phyloP scores from a whole-genome alignment of 2,888 invertebrate species.

The Polymixis lichenea region DNA sequence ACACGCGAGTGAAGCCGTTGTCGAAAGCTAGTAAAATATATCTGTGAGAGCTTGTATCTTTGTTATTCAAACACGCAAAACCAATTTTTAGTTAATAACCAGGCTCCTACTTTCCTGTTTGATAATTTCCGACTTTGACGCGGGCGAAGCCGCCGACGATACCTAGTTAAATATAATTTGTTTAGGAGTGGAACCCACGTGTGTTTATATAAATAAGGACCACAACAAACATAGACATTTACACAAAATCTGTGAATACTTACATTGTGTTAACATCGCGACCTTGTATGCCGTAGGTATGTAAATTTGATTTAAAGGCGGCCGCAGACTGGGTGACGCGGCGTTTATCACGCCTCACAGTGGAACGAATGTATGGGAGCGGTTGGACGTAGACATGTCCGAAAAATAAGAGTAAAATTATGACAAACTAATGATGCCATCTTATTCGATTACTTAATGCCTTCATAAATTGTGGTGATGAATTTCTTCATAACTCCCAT shows the following conservation, averaged over 20 bases:
- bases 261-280: conserved; percentile 57
- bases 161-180: conserved; percentile 11
- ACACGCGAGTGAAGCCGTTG: no score
- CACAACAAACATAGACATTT: conserved; percentile 48
- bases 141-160: background rate
- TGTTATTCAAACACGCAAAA: no score
- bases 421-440: no score
- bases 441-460: no score
- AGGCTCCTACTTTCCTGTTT: background rate
- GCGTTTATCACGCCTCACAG: conserved; percentile 21
- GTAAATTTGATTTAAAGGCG: conserved; percentile 54
- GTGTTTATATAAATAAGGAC: conserved; percentile 36
- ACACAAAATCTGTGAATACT: conserved; percentile 56
- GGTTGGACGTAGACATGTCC: no score
- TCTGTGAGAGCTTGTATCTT: no score
- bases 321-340: conserved; percentile 46
- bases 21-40: no score
- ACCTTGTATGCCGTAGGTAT: conserved; percentile 53
- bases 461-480: no score
- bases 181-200: conserved; percentile 12
- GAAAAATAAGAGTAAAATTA: no score
- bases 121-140: background rate
- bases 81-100: background rate
- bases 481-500: no score
- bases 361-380: no score